These are phyloP conservation scores for Limnephilus auricula DNA, from an alignment of 2,888 invertebrate species.

Conservation along the genomic window DNA sequence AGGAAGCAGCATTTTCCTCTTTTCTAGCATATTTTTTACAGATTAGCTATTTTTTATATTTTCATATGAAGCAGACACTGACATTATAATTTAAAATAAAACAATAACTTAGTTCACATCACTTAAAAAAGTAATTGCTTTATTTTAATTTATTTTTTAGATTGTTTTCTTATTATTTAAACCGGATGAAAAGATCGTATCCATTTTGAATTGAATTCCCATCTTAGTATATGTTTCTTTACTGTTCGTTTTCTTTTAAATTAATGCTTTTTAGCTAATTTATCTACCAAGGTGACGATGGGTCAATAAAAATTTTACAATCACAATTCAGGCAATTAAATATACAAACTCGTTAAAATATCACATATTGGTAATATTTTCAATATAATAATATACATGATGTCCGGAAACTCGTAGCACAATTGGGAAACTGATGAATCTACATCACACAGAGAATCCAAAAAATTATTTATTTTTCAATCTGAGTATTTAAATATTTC, in stretches of 20 bases:
- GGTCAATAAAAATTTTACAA: neutral
- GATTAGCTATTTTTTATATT: neutral
- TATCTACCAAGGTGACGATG: neutral
- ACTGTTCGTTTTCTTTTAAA: neutral
- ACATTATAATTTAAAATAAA: too few relatives aligned
- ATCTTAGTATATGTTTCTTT: neutral
- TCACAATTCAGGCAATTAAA: neutral
- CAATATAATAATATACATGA: too few relatives aligned
- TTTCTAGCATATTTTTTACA: neutral
- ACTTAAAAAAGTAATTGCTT: too few relatives aligned
- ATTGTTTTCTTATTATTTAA: neutral
- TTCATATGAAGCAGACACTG: too few relatives aligned
- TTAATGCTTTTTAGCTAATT: neutral
- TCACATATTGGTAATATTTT: neutral
- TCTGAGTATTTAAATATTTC: too few relatives aligned
- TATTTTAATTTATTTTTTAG: neutral
- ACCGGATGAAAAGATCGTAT: neutral
- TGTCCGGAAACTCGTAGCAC: too few relatives aligned
- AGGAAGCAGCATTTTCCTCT: neutral
- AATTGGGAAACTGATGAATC: too few relatives aligned
- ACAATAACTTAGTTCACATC: too few relatives aligned
- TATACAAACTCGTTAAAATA: neutral
- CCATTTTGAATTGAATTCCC: neutral
- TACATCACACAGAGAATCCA: too few relatives aligned
- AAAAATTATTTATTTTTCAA: too few relatives aligned